Evolutionary conservation across 2,113 vertebrate genomes (phyloP).

Genomic region (Syngnathoides biaculeatus): DNA sequence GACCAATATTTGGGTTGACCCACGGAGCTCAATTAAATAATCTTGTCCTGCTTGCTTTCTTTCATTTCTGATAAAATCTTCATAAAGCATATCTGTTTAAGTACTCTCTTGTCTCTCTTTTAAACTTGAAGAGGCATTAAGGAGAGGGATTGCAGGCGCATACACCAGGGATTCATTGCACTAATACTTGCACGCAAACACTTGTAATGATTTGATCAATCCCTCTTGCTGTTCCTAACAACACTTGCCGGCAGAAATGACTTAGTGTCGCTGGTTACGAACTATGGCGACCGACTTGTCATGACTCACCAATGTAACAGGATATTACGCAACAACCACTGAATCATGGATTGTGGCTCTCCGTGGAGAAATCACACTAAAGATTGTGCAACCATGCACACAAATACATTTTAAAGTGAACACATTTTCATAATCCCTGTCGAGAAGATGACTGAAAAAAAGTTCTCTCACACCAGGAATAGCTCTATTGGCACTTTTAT

Average conservation of each 20-base stretch:
- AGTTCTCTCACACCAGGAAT: constrained; percentile 31
- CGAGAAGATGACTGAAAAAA: constrained; percentile 4
- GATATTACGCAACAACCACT: constrained; percentile 37
- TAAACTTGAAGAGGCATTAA: constrained; percentile 3
- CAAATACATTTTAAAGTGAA: constrained; percentile 27
- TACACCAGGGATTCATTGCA: constrained; percentile 4
- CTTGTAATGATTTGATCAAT: constrained; percentile 12
- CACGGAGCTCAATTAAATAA: constrained; percentile 11
- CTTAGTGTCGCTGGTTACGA: constrained; percentile 11
- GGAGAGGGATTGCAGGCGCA: constrained; percentile 12
- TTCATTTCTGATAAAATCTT: constrained; percentile 10
- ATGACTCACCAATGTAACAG: constrained; percentile 39
- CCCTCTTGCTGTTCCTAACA: not conserved
- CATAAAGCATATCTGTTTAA: constrained; percentile 13
- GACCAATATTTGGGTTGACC: constrained; percentile 32
- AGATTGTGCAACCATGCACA: constrained; percentile 32
- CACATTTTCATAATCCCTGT: constrained; percentile 27
- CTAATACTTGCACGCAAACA: not conserved
- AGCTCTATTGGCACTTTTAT: constrained; percentile 22
- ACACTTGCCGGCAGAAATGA: not conserved
- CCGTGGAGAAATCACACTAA: constrained; percentile 34
- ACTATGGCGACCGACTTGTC: constrained; percentile 12
- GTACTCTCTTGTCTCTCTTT: constrained; percentile 2
- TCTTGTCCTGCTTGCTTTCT: not conserved
- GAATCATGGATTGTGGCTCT: constrained; percentile 29